Evolutionary conservation across 1,140 invertebrate species (phyloP), one percentile per base, ranked within the genome.

Genomic region (Diabrotica undecimpunctata): DNA sequence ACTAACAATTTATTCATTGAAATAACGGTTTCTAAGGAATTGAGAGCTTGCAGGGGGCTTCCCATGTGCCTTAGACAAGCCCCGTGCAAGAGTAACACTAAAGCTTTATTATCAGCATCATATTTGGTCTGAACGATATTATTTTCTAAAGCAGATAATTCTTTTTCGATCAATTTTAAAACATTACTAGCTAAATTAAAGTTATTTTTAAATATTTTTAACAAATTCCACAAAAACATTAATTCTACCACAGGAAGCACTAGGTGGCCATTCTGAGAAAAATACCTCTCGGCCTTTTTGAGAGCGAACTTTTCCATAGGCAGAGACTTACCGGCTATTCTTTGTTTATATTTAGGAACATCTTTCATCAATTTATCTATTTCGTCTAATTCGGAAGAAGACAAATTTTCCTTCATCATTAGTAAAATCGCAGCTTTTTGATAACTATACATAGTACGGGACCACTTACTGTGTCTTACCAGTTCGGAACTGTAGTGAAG

Each of bases 241-340:
- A 97, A 82, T 80, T 98, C 96, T 66, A 94, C 82, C 35, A 89
- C 88, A 9, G 96, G 94, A 57, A 97, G 81, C 6, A 91, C 79
- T 46, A 98, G 81, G 51, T 80, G 81, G 36, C 89, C 85, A 53
- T 88, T 87, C 80, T 95, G 91, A 41, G 84, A 81, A 67, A 87
- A 85, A 79, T 90, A 96, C 57, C 93, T 83, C 62, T 89, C 86
- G 13, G 91, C 85, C 75, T 95, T 95, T 74, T 88, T 91, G 8
- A 94, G 85, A 41, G 91, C 89, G 82, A 97, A 98, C 75, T 98
- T 99, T 79, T 99, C 96, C 85, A 97, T 91, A 11, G 96, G 96
- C 68, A 98, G 80, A 7, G 95, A 97, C 82, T 98, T 97, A 0
- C 96, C 96, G 39, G 95, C 95, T 62, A 98, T 95, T 62, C 91